Conservation (phyloP, 2,888 invertebrate species). For the Odontothrips loti region DNA sequence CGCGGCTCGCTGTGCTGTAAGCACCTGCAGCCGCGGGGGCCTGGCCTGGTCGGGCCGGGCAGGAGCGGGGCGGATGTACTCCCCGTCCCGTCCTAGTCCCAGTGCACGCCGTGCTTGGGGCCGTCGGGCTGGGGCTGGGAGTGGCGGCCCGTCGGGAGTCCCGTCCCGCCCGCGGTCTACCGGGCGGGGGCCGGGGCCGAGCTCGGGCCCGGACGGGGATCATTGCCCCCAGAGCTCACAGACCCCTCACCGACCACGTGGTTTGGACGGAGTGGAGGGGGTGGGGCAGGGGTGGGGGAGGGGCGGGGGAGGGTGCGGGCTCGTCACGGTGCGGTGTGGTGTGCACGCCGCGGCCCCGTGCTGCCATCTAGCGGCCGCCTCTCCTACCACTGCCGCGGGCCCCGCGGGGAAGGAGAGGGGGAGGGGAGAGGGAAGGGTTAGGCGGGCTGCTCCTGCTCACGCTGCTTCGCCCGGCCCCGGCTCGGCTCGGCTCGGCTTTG, state of each 20-base stretch:
- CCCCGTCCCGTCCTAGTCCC: too few species aligned
- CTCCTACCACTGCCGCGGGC: neutral
- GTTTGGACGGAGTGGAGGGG: neutral
- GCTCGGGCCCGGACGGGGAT: neutral
- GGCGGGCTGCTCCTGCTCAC: too few species aligned
- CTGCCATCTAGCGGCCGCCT: conserved; percentile 12
- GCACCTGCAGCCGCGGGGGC: neutral
- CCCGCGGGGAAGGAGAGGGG: neutral
- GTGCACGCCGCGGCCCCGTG: neutral
- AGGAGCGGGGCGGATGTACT: neutral
- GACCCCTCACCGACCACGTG: neutral
- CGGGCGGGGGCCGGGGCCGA: too few species aligned
- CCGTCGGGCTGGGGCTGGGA: neutral
- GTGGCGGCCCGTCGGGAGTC: neutral
- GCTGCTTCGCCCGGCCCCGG: too few species aligned
- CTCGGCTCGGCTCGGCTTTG: too few species aligned
- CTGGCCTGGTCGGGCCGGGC: neutral
- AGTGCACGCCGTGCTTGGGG: neutral
- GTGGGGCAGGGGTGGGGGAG: neutral
- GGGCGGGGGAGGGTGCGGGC: neutral
- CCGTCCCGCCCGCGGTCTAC: too few species aligned
- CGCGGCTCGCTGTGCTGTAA: too few species aligned
- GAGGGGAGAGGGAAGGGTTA: too few species aligned
- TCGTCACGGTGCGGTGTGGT: neutral
- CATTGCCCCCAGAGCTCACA: neutral